These are phyloP conservation scores for Steatornis caripensis DNA, from an alignment of 2,113 vertebrate species.

Conservation along the genomic window DNA sequence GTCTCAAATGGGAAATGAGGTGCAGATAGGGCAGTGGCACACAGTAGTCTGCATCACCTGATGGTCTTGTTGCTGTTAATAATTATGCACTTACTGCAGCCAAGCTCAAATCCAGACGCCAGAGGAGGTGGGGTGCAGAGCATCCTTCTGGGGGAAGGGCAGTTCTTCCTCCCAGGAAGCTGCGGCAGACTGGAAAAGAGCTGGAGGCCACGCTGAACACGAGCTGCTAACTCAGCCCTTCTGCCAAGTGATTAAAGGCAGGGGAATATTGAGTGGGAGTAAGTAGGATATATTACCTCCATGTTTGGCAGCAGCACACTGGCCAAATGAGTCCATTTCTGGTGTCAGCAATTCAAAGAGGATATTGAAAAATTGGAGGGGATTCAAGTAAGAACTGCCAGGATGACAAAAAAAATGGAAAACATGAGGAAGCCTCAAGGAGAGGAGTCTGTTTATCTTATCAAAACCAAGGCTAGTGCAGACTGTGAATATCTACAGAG, in stretches of 20 bases:
- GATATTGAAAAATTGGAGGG: not conserved
- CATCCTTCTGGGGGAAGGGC: not conserved
- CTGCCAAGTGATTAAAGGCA: constrained; percentile 14
- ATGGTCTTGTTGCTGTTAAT: not conserved
- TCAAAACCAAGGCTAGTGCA: not conserved
- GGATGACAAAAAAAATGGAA: not conserved
- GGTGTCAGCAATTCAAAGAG: not conserved
- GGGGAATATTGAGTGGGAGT: constrained; percentile 33
- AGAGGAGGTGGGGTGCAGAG: not conserved
- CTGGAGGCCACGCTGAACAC: not conserved
- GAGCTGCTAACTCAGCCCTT: not conserved
- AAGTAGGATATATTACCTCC: not conserved
- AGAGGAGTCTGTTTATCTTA: constrained; percentile 4
- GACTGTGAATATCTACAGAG: not conserved
- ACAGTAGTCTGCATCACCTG: not conserved
- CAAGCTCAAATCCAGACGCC: not conserved
- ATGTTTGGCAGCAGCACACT: not conserved
- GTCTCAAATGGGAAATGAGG: no score
- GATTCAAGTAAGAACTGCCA: not conserved
- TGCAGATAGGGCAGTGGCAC: not conserved
- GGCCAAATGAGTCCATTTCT: not conserved
- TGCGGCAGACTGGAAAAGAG: not conserved
- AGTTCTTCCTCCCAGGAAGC: constrained; percentile 13
- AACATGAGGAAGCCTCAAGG: not conserved
- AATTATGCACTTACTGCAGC: not conserved